phyloP scores from a whole-genome alignment of 1,140 invertebrate species.

The Drosophila baimaii region DNA sequence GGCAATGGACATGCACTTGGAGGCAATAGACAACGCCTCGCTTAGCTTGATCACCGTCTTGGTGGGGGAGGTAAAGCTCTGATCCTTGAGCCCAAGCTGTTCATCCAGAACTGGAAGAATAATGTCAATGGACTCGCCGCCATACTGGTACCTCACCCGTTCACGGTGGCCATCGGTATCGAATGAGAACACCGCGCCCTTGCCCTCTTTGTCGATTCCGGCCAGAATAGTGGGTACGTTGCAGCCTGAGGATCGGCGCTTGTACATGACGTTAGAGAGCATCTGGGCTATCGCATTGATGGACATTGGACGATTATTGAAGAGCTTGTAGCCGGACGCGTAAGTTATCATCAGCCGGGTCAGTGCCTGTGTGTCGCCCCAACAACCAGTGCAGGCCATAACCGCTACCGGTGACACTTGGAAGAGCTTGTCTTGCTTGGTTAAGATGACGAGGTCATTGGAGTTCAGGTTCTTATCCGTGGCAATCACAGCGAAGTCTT shows the following conservation, averaged over 20 bases:
- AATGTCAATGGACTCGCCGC: conserved; percentile 92
- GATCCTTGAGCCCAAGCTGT: conserved; percentile 95
- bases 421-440: conserved; percentile 94
- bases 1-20: conserved; percentile 96
- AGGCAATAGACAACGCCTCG: conserved; percentile 91
- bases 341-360: conserved; percentile 93
- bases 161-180: conserved; percentile 98
- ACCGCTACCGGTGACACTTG: conserved; percentile 92
- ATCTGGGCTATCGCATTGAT: conserved; percentile 97
- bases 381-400: conserved; percentile 95
- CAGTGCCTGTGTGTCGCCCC: conserved; percentile 97
- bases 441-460: conserved; percentile 94
- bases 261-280: conserved; percentile 97
- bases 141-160: conserved; percentile 90
- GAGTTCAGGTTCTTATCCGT: conserved; percentile 96
- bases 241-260: conserved; percentile 99
- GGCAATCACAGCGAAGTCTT: conserved; percentile 93
- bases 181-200: conserved; percentile 97
- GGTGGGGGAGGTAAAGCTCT: conserved; percentile 88
- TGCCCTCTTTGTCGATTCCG: conserved; percentile 93
- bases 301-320: conserved; percentile 96
- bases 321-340: conserved; percentile 97
- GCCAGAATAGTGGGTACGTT: conserved; percentile 98
- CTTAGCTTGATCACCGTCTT: conserved; percentile 86
- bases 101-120: conserved; percentile 95